phyloP scores from a whole-genome alignment of 1,140 invertebrate species.

The Hylaeus volcanicus region DNA sequence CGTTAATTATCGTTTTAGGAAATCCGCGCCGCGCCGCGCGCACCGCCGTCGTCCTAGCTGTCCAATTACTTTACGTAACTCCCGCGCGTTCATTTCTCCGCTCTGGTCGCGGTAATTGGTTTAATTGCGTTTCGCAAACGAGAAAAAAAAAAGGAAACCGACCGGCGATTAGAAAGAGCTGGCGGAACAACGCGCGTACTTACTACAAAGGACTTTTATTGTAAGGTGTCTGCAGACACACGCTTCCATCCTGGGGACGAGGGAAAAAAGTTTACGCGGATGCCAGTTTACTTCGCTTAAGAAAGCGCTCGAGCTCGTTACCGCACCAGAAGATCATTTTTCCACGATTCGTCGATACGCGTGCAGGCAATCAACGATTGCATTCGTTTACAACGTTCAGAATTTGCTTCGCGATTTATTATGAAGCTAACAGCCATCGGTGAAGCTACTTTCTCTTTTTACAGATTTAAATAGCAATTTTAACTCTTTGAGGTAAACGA shows the following conservation, averaged over 20 bases:
- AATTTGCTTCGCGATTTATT: too few relatives aligned
- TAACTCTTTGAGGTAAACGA: too few relatives aligned
- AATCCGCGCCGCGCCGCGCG: conserved; percentile 70
- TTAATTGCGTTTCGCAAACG: conserved; percentile 76
- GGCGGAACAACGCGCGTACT: conserved; percentile 11
- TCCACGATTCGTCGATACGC: too few relatives aligned
- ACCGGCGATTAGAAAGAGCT: conserved; percentile 37
- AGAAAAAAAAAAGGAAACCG: conserved; percentile 27
- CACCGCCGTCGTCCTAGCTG: conserved; percentile 39
- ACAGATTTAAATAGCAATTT: too few relatives aligned
- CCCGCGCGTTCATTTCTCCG: conserved; percentile 73
- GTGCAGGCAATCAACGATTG: too few relatives aligned
- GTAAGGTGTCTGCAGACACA: conserved; percentile 6
- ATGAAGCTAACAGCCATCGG: too few relatives aligned
- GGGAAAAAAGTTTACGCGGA: conserved; percentile 1
- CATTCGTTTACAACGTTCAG: too few relatives aligned
- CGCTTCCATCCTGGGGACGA: not conserved
- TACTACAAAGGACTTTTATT: conserved; percentile 23
- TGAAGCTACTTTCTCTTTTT: too few relatives aligned
- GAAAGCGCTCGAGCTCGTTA: not conserved
- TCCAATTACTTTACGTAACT: conserved; percentile 80
- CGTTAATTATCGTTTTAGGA: conserved; percentile 82
- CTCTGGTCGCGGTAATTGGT: conserved; percentile 76
- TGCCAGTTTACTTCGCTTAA: too few relatives aligned
- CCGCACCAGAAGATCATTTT: too few relatives aligned